Conservation (phyloP, 2,113 vertebrate species). For the Corythaixoides concolor region DNA sequence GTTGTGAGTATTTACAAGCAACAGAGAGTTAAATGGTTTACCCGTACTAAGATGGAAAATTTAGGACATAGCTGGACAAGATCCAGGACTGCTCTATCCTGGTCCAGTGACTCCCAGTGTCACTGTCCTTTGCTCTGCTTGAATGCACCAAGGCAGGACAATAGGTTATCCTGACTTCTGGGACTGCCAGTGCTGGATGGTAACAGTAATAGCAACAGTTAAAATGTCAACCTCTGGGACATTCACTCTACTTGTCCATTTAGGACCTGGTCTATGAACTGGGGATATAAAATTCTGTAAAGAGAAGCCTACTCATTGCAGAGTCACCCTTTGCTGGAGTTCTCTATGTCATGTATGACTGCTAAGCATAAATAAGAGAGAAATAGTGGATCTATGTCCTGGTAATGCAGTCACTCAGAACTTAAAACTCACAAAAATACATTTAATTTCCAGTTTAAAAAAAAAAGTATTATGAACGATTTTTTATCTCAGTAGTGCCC, state of each 20-base stretch:
- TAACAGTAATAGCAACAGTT: background rate
- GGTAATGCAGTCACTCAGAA: background rate
- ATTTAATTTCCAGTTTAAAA: background rate
- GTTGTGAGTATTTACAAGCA: background rate
- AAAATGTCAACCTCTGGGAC: background rate
- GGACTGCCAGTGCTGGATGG: background rate
- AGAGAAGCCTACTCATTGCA: background rate
- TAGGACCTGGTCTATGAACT: background rate
- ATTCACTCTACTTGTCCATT: background rate
- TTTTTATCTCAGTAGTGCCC: background rate
- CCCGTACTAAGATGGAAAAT: background rate
- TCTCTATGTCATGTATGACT: background rate
- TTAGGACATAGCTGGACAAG: background rate
- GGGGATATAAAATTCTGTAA: background rate
- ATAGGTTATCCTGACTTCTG: background rate
- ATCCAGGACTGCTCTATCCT: background rate
- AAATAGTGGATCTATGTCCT: background rate
- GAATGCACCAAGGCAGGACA: background rate
- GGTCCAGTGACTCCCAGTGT: background rate
- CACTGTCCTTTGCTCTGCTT: background rate
- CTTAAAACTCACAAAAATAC: background rate
- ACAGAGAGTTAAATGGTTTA: background rate
- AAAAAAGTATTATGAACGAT: background rate
- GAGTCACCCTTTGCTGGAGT: background rate
- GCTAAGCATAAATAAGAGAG: background rate